Conservation (phyloP, 2,113 vertebrate genomes). For the Plectropomus leopardus region DNA sequence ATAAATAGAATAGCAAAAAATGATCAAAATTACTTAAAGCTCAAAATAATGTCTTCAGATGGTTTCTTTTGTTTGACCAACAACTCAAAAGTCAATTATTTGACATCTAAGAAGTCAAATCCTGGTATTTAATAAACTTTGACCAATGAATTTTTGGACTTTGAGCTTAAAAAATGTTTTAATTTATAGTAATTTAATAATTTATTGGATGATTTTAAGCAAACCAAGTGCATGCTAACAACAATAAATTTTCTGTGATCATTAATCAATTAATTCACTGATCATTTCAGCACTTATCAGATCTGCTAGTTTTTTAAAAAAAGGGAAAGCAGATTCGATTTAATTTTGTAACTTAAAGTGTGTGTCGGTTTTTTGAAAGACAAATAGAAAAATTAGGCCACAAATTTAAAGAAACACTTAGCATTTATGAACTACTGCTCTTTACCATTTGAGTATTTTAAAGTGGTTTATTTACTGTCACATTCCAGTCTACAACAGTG, state of each 20-base stretch:
- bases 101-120: too few species aligned
- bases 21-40: too few species aligned
- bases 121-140: too few species aligned
- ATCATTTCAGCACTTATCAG: neutral
- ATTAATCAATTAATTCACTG: neutral
- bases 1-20: neutral
- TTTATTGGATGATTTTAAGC: too few species aligned
- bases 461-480: slow-evolving; percentile 1
- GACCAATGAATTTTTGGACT: too few species aligned
- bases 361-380: too few species aligned
- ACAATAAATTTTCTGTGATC: neutral
- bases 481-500: neutral
- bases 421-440: neutral
- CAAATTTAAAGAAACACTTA: neutral
- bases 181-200: too few species aligned
- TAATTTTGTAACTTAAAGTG: too few species aligned
- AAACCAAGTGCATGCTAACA: too few species aligned
- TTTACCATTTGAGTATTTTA: neutral
- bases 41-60: neutral
- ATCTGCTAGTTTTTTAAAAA: too few species aligned
- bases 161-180: too few species aligned
- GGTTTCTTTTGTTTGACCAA: neutral
- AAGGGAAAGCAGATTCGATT: too few species aligned
- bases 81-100: neutral
- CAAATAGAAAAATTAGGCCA: neutral